Evolutionary conservation across 1,140 invertebrate genomes (phyloP).

Genomic region (Microplitis demolitor): DNA sequence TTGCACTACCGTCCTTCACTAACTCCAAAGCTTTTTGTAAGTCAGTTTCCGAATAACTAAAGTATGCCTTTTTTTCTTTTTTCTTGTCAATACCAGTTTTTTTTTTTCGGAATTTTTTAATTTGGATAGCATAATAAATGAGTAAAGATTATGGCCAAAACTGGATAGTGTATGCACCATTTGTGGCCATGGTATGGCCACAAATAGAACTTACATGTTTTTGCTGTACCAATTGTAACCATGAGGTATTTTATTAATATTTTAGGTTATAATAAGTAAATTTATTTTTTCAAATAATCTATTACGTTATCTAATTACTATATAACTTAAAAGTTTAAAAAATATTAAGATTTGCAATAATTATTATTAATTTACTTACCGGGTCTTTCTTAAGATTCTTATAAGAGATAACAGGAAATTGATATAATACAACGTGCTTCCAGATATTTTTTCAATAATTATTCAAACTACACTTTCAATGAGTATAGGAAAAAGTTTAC

Average conservation of each 20-base stretch:
- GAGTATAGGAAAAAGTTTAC: slow-evolving; percentile 14
- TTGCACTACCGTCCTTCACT: slow-evolving; percentile 6
- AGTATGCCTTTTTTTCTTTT: not conserved
- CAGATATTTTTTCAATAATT: not conserved
- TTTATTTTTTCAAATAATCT: slow-evolving; percentile 7
- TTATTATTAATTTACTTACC: slow-evolving; percentile 16
- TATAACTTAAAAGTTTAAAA: not conserved
- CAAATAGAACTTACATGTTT: slow-evolving; percentile 10
- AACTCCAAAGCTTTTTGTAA: slow-evolving; percentile 11
- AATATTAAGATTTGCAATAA: slow-evolving; percentile 16
- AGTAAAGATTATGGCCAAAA: slow-evolving; percentile 20
- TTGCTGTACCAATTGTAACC: slow-evolving; percentile 3
- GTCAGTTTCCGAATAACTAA: slow-evolving; percentile 13
- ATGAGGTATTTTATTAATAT: slow-evolving; percentile 14
- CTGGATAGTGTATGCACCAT: slow-evolving; percentile 13
- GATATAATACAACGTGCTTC: not conserved
- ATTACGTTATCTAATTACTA: not conserved
- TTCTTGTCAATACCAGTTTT: slow-evolving; percentile 6
- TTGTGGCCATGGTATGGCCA: slow-evolving; percentile 20
- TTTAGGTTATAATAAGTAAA: slow-evolving; percentile 15
- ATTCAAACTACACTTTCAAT: not conserved
- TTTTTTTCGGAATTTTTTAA: slow-evolving; percentile 5
- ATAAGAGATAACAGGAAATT: slow-evolving; percentile 3
- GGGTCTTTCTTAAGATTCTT: slow-evolving; percentile 14
- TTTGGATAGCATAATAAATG: slow-evolving; percentile 6